Conservation (phyloP, 1,140 invertebrate genomes). For the Acyrthosiphon pisum region DNA sequence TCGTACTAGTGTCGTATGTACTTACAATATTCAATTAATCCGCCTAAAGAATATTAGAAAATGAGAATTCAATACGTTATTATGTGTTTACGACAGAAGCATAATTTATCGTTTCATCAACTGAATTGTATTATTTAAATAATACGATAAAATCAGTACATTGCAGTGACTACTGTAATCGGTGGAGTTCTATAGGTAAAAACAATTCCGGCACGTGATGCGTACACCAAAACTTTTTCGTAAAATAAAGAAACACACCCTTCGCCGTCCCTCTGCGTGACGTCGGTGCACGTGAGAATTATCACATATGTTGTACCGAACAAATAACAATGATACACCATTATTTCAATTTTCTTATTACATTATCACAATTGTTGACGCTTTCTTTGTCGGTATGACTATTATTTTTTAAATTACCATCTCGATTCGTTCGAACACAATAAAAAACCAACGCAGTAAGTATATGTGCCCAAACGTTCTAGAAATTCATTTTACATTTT, state of each 20-base stretch:
- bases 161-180: neutral
- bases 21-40: neutral
- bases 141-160: neutral
- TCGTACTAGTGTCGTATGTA: neutral
- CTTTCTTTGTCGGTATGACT: neutral
- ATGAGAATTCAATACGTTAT: neutral
- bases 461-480: neutral
- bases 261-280: neutral
- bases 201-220: neutral
- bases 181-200: neutral
- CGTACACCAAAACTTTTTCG: neutral
- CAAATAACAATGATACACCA: neutral
- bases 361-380: neutral
- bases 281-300: constrained; percentile 13
- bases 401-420: constrained; percentile 19
- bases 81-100: neutral
- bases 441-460: neutral
- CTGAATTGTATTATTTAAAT: neutral
- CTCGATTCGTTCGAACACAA: neutral
- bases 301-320: neutral
- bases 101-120: neutral
- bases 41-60: neutral
- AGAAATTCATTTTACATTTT: neutral
- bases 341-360: constrained; percentile 14
- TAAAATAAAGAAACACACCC: neutral